Conservation (phyloP, 2,113 vertebrate genomes). For the Anguilla rostrata region DNA sequence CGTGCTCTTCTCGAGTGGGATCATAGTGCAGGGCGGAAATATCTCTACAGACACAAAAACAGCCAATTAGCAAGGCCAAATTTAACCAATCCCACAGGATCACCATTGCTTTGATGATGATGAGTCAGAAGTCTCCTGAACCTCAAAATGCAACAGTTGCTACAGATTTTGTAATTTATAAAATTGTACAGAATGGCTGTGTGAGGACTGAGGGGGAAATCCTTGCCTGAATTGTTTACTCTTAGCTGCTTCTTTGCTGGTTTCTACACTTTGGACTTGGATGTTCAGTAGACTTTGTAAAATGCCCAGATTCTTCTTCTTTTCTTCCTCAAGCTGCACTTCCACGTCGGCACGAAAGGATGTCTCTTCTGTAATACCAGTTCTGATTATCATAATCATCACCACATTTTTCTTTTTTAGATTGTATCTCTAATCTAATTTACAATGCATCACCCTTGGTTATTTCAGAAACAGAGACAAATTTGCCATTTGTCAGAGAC, state of each 20-base stretch:
- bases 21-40: conserved; percentile 85
- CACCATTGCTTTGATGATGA: no score
- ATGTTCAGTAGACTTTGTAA: conserved; percentile 77
- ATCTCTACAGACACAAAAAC: conserved; percentile 69
- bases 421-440: no score
- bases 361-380: conserved; percentile 44
- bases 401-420: not conserved
- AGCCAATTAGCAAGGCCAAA: not conserved
- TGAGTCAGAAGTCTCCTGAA: no score
- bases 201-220: not conserved
- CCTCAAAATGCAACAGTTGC: no score
- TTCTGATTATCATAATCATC: not conserved
- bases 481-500: no score
- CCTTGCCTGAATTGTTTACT: conserved; percentile 82
- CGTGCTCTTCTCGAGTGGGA: conserved; percentile 84
- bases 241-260: conserved; percentile 58
- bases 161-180: no score
- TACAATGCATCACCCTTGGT: no score
- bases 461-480: no score
- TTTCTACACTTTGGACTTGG: conserved; percentile 49
- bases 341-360: conserved; percentile 50
- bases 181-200: no score
- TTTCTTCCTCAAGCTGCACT: conserved; percentile 78
- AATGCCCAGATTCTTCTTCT: conserved; percentile 82
- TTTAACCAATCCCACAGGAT: no score